Conservation (phyloP, 2,888 invertebrate genomes). For the Seladonia tumulorum region DNA sequence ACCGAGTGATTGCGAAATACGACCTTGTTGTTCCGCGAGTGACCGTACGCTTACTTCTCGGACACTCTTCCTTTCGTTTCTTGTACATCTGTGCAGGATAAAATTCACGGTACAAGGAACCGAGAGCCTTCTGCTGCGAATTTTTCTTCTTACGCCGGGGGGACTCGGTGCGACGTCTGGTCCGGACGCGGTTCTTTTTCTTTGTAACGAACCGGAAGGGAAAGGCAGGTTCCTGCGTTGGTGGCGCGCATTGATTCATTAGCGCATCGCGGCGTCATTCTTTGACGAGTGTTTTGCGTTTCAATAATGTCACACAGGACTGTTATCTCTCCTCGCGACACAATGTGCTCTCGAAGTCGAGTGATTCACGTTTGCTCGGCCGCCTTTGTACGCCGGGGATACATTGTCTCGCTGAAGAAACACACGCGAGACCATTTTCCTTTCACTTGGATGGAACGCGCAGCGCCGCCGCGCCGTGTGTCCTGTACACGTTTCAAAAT, state of each 20-base stretch:
- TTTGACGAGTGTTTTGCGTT: conserved; percentile 20
- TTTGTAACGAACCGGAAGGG: background rate
- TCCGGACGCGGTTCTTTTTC: background rate
- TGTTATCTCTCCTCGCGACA: conserved; percentile 13
- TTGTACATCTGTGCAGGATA: background rate
- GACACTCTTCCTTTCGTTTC: conserved; percentile 28
- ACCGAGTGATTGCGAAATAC: conserved; percentile 49
- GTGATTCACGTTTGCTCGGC: conserved; percentile 36
- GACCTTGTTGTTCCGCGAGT: conserved; percentile 24
- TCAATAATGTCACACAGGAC: conserved; percentile 25
- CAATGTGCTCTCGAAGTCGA: conserved; percentile 19
- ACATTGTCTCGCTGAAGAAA: conserved; percentile 35
- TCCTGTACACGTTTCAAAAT: background rate
- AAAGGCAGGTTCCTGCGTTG: background rate
- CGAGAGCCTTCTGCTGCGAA: background rate
- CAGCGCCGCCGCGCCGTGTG: too few relatives aligned
- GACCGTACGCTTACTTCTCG: conserved; percentile 33
- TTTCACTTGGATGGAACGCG: conserved; percentile 39
- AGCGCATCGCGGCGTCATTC: conserved; percentile 3
- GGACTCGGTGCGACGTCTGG: background rate
- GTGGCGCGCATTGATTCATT: conserved; percentile 4
- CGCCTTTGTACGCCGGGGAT: conserved; percentile 14
- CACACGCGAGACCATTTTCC: conserved; percentile 35
- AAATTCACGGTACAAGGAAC: background rate
- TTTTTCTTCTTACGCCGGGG: background rate